These are phyloP conservation scores for Prunella fulvescens DNA, from an alignment of 2,113 vertebrate genomes.

Conservation along the genomic window DNA sequence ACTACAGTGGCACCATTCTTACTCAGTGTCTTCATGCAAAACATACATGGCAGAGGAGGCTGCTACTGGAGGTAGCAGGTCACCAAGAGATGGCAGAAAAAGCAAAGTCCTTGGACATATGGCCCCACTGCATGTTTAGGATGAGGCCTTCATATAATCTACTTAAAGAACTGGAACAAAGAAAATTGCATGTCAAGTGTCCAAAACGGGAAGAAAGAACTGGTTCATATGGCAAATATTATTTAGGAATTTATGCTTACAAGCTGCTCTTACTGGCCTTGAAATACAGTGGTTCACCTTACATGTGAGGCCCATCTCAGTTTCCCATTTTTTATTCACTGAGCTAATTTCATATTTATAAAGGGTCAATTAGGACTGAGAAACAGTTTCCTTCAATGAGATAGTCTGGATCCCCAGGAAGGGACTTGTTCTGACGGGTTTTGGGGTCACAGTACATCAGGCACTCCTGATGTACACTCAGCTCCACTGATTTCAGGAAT, in stretches of 20 bases:
- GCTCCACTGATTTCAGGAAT: slow-evolving; percentile 88
- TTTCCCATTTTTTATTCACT: slow-evolving; percentile 78
- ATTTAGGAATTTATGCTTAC: not conserved
- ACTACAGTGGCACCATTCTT: not conserved
- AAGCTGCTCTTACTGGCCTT: not conserved
- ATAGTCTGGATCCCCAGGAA: slow-evolving; percentile 85
- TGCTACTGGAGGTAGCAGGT: not conserved
- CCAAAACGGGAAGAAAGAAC: not conserved
- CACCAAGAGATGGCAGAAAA: not conserved
- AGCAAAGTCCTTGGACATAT: not conserved
- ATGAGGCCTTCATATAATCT: not conserved
- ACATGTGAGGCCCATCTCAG: slow-evolving; percentile 21
- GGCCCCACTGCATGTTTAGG: not conserved
- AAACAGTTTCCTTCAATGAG: slow-evolving; percentile 88
- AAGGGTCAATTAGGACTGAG: slow-evolving; percentile 87
- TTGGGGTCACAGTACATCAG: slow-evolving; percentile 88
- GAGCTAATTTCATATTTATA: slow-evolving; percentile 80
- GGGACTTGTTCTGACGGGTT: slow-evolving; percentile 89
- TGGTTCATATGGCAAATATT: not conserved
- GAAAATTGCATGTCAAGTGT: not conserved
- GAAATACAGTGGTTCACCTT: slow-evolving; percentile 51
- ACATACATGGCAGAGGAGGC: not conserved
- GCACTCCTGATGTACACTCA: too few relatives aligned
- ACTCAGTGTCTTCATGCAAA: not conserved
- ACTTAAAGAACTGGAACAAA: not conserved